A percentile compares a stretch with the other conserved stretches of the same genome.
Evolutionary conservation across 2,888 invertebrate genomes (phyloP).

Genomic region (Isoperla grammatica): DNA sequence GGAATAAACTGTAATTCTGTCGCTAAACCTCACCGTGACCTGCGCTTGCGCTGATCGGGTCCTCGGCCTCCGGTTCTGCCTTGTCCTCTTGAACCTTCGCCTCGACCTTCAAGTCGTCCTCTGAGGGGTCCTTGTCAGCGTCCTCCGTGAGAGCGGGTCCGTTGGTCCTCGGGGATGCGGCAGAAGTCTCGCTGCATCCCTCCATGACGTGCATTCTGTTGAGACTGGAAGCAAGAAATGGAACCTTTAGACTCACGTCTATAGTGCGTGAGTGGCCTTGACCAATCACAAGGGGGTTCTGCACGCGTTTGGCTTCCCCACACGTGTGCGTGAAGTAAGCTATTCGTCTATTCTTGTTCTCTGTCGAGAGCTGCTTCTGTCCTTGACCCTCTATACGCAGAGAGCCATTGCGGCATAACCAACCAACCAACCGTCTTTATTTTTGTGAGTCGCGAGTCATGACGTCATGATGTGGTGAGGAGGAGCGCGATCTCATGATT

Average conservation of each 20-base stretch:
- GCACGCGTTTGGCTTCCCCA: no score
- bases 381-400: no score
- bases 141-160: conserved; percentile 8
- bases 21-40: conserved; percentile 2
- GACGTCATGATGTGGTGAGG: no score
- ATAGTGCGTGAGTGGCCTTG: background rate
- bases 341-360: no score
- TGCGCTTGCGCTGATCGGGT: background rate
- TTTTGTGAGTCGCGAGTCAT: no score
- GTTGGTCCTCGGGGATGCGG: conserved; percentile 11
- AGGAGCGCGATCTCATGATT: background rate
- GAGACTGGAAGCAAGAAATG: conserved; percentile 44
- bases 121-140: background rate
- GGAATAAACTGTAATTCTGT: background rate
- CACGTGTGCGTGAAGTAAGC: background rate
- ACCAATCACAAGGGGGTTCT: background rate
- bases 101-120: conserved; percentile 5
- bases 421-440: no score
- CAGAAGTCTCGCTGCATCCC: conserved; percentile 40
- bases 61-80: background rate
- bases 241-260: background rate
- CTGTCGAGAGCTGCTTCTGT: no score
- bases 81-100: background rate
- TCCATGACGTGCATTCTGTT: conserved; percentile 58
- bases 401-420: no score